Evolutionary conservation across 2,113 vertebrate genomes (phyloP).

Genomic region (Sylvia atricapilla): DNA sequence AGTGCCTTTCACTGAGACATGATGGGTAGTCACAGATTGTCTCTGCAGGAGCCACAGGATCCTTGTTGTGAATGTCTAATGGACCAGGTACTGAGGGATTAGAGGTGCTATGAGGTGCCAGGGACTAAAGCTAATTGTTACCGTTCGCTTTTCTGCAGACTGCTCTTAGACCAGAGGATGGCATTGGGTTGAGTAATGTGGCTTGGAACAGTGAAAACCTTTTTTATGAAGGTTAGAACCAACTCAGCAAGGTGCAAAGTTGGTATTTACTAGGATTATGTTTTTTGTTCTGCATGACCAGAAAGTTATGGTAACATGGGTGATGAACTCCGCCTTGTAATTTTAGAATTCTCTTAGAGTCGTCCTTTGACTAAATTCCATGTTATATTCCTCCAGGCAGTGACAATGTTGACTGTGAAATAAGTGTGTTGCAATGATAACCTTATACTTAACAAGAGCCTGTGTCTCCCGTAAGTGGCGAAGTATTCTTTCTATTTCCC

Average conservation of each 20-base stretch:
- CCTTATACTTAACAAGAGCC: not conserved
- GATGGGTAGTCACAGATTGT: not conserved
- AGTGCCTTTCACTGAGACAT: not conserved
- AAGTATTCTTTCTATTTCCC: not conserved
- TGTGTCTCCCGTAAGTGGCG: not conserved
- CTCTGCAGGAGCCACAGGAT: not conserved
- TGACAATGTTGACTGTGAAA: not conserved
- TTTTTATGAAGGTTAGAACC: not conserved
- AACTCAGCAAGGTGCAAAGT: not conserved
- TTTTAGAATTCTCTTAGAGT: not conserved
- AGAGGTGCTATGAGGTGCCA: not conserved
- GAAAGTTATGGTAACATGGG: not conserved
- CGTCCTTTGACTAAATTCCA: not conserved
- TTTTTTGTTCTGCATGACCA: not conserved
- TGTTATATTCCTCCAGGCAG: not conserved
- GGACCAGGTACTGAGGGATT: not conserved
- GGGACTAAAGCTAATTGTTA: not conserved
- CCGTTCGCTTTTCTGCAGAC: not conserved
- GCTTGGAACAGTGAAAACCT: not conserved
- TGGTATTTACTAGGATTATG: not conserved
- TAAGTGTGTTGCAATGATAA: slow-evolving; percentile 2
- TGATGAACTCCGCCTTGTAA: not conserved
- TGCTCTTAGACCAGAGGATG: not conserved
- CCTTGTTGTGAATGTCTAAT: not conserved
- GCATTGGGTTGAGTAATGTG: not conserved